Base-by-base conservation (phyloP, 1,140 invertebrate species). In the Lethocerus indicus region DNA sequence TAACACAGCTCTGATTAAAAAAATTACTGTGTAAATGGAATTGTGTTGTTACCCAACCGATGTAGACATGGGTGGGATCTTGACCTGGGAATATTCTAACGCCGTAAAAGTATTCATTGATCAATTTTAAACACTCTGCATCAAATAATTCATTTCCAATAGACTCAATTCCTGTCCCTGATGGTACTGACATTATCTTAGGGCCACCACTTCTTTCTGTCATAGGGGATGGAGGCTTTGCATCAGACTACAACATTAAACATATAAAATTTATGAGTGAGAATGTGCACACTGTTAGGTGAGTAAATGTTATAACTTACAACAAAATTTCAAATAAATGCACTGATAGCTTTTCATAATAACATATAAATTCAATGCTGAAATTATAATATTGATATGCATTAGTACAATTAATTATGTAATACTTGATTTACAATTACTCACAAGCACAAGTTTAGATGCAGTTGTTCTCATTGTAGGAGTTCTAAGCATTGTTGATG, bases 41-140 rank as follows among this genome's bases (percentile, higher is more conserved):
- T 59, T 95, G 90, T 0, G 94, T 92, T 0, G 93, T 98, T 12
- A 98, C 92, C 96, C 95, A 99, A n/a, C 96, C 96, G 3, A 98
- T 83, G 64, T 90, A 98, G 21, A 95, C 86, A 60, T 97, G 90
- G 1, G 86, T 83, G 0, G 94, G 93, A 66, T 99, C 95, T 70
- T 98, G 94, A 44, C 92, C 92, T 32, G 92, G 91, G 62, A 89
- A 96, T 44, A 96, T 87, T 44, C 90, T 64, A 12, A 69, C 61
- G 28, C 78, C 78, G 62, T 77, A 81, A 40, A 51, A 55, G 24
- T 20, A 84, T 67, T 98, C 94, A 63, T 98, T 93, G 60, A 97
- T 91, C 7, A 93, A 67, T 61, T 91, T 92, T 28, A 96, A 67
- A 60, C 86, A 90, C 44, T 88, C 86, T 0, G 75, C 67, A 59